Evolutionary conservation across 1,140 invertebrate genomes (phyloP), one percentile per base, ranked within the genome.

Genomic region (Tetranychus urticae): DNA sequence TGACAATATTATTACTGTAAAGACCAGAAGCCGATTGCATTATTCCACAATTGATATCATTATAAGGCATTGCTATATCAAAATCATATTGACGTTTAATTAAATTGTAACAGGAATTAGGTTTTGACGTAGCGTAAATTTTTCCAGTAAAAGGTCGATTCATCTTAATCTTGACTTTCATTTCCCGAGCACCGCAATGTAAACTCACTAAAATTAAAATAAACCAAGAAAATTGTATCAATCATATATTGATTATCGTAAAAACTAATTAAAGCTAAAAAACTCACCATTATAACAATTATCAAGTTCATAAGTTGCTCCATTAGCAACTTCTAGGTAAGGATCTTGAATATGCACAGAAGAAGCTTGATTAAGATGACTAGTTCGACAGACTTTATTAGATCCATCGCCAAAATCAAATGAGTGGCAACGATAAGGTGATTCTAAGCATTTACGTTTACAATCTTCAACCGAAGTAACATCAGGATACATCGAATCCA

Each of bases 101-200:
- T 70, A 92, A 88, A 56, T 84, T 79, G 2, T 89, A 84, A 71
- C 89, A 93, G 2, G 86, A 87, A 70, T 89, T 90, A 23, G 88
- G 88, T 65, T 85, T 85, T 23, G 86, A 85, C 69, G 90, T 90
- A n/a, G 86, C 87, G 73, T 91, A 92, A 50, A 92, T 85, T 74
- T 92, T 93, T 47, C 89, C 89, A 70, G 88, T 85, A 74, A 93
- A 93, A 3, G 92, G 75, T 59, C 88, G 90, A 60, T 83, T 88
- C 6, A 88, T 92, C 69, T 86, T 83, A 68, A 93, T 89, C 36
- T 81, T 80, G 33, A 88, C 88, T 46, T 90, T 80, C 89, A 93
- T 93, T 70, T 91, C 87, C 54, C 85, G 84, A 1, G 86, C 84
- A 45, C 71, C 67, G 67, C 89, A 93, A 10, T 65, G 47, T 45